Base-by-base conservation (phyloP, 35 echinoderm and acorn worm genomes). In the Strongylocentrotus purpuratus region DNA sequence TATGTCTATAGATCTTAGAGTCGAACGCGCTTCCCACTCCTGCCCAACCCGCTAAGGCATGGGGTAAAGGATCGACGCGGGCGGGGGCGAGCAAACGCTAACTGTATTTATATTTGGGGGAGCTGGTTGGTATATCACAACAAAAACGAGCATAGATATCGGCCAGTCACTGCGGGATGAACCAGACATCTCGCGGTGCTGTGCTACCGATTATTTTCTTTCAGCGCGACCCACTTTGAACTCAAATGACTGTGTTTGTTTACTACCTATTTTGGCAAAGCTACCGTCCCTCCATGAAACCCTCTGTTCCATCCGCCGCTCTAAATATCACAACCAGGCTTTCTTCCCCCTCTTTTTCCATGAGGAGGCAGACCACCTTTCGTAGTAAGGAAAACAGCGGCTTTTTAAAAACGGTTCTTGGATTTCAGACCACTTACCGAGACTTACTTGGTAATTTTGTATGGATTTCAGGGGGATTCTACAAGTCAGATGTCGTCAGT, bases 401-500 rank as follows among this genome's bases (percentile, higher is more conserved):
- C 87, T 89, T 89, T 89, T 89, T 46, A 33, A 78, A 89, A 89
- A 89, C 87, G 87, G 87, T 89, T 89, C 87, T 89, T 35, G 87
- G 87, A 89, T 89, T 89, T 89, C 87, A 89, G 87, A 89, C 87
- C 87, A 89, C 87, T 89, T 89, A 89, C 87, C 33, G 87, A 22
- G 87, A 89, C 87, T 89, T 89, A 46, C 33, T 28, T 89, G 12
- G 87, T 89, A 89, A 89, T 89, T 89, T 89, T 89, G 87, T 89
- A 33, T 89, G 87, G 87, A 89, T 89, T 89, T 89, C 33, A 46
- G 32, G 20, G 87, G 87, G 87, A 89, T 89, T 89, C 87, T 33
- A 46, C 87, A 89, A 89, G 87, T 89, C 87, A 89, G 87, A 89
- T 89, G n/a, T 89, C 87, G 87, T 89, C 87, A 89, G 87, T 89